These are phyloP conservation scores for Bos taurus DNA, from an alignment of 2,113 vertebrate species.

Conservation along the genomic window DNA sequence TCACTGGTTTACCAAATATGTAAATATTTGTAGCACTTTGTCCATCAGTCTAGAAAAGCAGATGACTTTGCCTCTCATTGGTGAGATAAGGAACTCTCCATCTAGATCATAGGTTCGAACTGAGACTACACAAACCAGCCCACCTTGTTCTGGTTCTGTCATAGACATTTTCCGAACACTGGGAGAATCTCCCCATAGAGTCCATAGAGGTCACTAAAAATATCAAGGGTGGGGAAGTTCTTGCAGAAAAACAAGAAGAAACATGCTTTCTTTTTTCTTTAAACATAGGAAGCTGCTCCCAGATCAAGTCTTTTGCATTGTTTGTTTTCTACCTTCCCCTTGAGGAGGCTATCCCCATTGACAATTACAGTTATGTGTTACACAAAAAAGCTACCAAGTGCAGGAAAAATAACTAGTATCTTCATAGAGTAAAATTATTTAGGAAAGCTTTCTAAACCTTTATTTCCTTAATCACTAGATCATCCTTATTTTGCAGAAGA, in stretches of 20 bases:
- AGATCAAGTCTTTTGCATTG: neutral
- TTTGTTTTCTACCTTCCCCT: neutral
- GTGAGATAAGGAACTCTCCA: neutral
- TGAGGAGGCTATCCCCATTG: neutral
- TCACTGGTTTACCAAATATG: neutral
- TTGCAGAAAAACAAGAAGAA: constrained; percentile 13
- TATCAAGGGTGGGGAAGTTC: neutral
- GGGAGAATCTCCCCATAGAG: neutral
- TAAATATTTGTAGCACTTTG: neutral
- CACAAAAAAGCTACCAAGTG: neutral
- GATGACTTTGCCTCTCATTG: neutral
- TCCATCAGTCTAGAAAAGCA: neutral
- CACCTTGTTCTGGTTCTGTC: neutral
- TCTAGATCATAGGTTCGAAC: neutral
- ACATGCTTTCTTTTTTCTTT: neutral
- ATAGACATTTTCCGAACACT: neutral
- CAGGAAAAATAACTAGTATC: neutral
- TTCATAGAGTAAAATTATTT: neutral
- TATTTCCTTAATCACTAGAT: neutral
- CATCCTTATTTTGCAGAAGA: neutral
- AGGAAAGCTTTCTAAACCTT: neutral
- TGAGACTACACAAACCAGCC: neutral
- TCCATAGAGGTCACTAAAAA: neutral
- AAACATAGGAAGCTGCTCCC: neutral
- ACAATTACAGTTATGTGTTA: neutral